Evolutionary conservation across 2,888 invertebrate genomes (phyloP).

Genomic region (Dromius quadrimaculatus): DNA sequence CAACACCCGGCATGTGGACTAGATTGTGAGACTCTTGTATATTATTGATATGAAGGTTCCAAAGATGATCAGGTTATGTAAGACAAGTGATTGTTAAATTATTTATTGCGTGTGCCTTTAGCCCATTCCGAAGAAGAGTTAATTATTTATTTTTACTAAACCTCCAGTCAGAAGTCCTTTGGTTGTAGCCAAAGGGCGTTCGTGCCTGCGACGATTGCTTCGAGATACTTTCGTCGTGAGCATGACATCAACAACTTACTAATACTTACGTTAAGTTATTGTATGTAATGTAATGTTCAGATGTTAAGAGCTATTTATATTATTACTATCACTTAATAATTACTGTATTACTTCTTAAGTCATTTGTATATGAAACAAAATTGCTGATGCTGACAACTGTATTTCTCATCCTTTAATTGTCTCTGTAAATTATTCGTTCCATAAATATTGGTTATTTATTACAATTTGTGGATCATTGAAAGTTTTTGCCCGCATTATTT

Average conservation of each 20-base stretch:
- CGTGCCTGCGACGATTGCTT: conserved; percentile 42
- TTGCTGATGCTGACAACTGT: conserved; percentile 25
- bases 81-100: conserved; percentile 59
- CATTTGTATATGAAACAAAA: conserved; percentile 32
- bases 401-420: conserved; percentile 25
- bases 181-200: conserved; percentile 2
- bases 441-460: conserved; percentile 60
- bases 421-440: conserved; percentile 56
- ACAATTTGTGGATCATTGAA: conserved; percentile 36
- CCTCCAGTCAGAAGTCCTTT: conserved; percentile 35
- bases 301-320: conserved; percentile 48
- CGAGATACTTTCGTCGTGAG: conserved; percentile 38
- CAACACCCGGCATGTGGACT: conserved; percentile 45
- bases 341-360: conserved; percentile 26
- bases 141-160: conserved; percentile 47
- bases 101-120: conserved; percentile 40
- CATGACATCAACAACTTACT: conserved; percentile 37
- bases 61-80: conserved; percentile 66
- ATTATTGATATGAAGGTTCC: conserved; percentile 63
- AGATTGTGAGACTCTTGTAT: conserved; percentile 46
- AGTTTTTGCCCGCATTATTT: conserved; percentile 20
- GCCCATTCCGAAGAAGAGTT: conserved; percentile 42
- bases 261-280: conserved; percentile 39
- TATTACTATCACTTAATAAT: conserved; percentile 27
- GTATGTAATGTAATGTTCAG: conserved; percentile 42